Evolutionary conservation across 2,797 vertebrate genomes (phyloP).

Genomic region (Enteromius paludinosus): DNA sequence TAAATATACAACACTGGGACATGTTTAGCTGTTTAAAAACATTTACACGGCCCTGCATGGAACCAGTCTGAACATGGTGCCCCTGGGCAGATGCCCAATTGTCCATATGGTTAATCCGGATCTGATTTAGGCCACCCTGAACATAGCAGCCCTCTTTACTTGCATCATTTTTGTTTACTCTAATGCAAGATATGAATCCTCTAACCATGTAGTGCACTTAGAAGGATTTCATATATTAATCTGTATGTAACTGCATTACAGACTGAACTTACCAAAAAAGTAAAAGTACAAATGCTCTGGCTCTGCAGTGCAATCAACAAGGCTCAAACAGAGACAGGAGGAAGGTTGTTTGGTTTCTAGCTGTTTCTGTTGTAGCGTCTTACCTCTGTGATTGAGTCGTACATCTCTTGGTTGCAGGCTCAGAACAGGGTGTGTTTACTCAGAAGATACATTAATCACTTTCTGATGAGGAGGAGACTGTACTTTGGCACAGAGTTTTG

Average conservation of each 20-base stretch:
- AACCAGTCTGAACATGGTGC: neutral
- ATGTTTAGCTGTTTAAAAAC: slow-evolving; percentile 16
- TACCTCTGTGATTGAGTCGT: neutral
- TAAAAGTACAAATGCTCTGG: neutral
- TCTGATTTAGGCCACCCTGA: neutral
- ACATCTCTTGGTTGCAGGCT: neutral
- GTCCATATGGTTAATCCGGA: slow-evolving; percentile 19
- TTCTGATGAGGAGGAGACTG: slow-evolving; percentile 19
- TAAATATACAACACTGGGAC: neutral
- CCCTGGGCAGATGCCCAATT: slow-evolving; percentile 7
- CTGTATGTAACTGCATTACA: neutral
- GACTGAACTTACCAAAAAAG: neutral
- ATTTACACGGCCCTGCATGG: neutral
- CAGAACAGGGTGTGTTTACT: neutral
- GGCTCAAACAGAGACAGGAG: neutral
- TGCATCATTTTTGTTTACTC: neutral
- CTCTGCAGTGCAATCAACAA: neutral
- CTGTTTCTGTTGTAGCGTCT: neutral
- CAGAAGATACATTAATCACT: slow-evolving; percentile 1
- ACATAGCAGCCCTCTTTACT: neutral
- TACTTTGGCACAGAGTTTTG: slow-evolving; percentile 10
- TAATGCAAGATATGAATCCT: neutral
- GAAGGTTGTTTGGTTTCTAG: neutral
- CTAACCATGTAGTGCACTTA: neutral
- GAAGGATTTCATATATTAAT: neutral